These are phyloP conservation scores for Nomada fucata DNA, from an alignment of 2,888 invertebrate species.

Conservation along the genomic window DNA sequence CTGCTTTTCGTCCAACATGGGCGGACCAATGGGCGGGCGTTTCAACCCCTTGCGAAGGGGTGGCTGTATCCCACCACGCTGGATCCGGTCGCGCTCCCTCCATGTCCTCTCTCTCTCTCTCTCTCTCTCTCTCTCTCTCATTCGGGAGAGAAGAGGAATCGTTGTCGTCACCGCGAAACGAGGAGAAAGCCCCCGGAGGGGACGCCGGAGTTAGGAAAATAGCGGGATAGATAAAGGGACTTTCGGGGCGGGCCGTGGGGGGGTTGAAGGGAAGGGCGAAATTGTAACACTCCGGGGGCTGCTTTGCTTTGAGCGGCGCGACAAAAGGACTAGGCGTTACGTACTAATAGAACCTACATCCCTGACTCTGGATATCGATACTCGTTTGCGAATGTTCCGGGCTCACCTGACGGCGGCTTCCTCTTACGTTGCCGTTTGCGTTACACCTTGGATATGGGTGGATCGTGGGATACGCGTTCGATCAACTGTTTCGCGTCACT, in stretches of 20 bases:
- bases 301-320: conserved; percentile 78
- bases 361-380: conserved; percentile 38
- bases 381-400: conserved; percentile 1
- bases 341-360: conserved; percentile 56
- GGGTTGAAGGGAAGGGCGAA: conserved; percentile 67
- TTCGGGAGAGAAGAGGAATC: conserved; percentile 57
- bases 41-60: conserved; percentile 62
- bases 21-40: conserved; percentile 72
- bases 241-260: conserved; percentile 55
- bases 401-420: conserved; percentile 18
- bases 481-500: too few species aligned
- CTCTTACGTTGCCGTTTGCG: neutral
- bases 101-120: conserved; percentile 41
- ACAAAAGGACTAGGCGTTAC: conserved; percentile 66
- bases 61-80: conserved; percentile 47
- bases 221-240: conserved; percentile 78
- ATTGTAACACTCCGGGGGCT: conserved; percentile 80
- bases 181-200: conserved; percentile 67
- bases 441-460: neutral
- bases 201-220: conserved; percentile 78
- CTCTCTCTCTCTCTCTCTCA: conserved; percentile 17
- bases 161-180: conserved; percentile 63
- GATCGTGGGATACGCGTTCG: too few species aligned
- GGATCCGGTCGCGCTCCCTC: conserved; percentile 49
- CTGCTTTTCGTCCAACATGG: conserved; percentile 65